phyloP scores from a whole-genome alignment of 2,113 vertebrate genomes.

The Engystomops pustulosus region DNA sequence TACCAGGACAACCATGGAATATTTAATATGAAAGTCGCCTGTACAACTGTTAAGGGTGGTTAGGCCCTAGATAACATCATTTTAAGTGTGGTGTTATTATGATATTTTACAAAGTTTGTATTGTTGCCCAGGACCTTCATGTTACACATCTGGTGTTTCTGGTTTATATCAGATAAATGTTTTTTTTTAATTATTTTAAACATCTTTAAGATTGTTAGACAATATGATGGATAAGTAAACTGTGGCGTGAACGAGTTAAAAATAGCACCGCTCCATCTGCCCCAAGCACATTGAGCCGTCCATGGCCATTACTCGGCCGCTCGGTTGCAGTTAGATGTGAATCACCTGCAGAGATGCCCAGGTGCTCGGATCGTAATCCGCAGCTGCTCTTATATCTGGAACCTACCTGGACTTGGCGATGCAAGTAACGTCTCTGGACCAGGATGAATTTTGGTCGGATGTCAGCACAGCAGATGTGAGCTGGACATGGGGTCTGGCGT shows the following conservation, averaged over 20 bases:
- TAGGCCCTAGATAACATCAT: no score
- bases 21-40: no score
- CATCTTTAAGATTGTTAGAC: neutral
- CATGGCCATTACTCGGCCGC: constrained; percentile 1
- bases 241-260: constrained; percentile 9
- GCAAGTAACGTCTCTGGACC: constrained; percentile 63
- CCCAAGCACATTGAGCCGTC: neutral
- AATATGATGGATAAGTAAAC: neutral
- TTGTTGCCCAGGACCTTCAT: no score
- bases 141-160: no score
- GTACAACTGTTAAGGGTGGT: no score
- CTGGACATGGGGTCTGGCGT: constrained; percentile 61
- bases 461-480: constrained; percentile 71
- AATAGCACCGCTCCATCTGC: neutral
- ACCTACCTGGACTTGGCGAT: constrained; percentile 61
- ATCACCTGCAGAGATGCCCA: constrained; percentile 59
- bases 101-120: no score
- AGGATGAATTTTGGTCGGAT: constrained; percentile 70
- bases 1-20: no score
- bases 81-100: no score
- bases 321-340: constrained; percentile 55
- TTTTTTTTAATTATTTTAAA: no score
- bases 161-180: no score
- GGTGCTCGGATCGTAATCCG: constrained; percentile 63
- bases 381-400: constrained; percentile 63